Evolutionary conservation across 2,113 vertebrate genomes (phyloP), one percentile per base, ranked within the genome.

Genomic region (Mugil cephalus): DNA sequence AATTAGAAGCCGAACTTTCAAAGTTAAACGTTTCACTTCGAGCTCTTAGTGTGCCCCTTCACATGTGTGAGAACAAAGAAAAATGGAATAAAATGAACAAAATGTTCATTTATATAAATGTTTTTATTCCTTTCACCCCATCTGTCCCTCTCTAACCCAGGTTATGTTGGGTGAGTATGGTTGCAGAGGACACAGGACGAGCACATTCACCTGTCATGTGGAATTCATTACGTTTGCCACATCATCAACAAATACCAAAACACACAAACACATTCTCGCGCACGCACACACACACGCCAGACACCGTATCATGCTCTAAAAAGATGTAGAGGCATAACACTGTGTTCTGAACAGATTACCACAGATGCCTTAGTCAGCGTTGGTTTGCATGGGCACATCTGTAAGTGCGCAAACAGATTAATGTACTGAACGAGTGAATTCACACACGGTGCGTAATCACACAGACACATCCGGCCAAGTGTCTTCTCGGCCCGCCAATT

Each of bases 1-100:
- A 93, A 94, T 94, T 95, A 92, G 89, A 42, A 85, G 86, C 70
- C 83, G 82, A 88, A 82, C 87, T 92, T 91, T 89, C 89, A 88
- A 91, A 91, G 89, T 90, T 90, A 91, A 92, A 91, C 88, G 64
- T 85, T 91, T 93, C 80, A 78, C 77, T 83, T 86, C 81, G 65
- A 83, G 86, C 81, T 85, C 83, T 55, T 50, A 77, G 67, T 42
- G 74, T 76, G 85, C 30, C 52, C 43, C 50, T 53, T 58, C 18
- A 13, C 18, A 18, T 48, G 52, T 30, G 36, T 54, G 51, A 11
- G 17, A 21, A 59, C 40, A 45, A 47, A 55, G 63, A 51, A 62
- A 68, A 60, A 76, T 14, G 14, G 34, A 71, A 61, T 21, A 61
- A 55, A 86, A 80, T 24, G 43, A 45, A 64, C 19, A 2, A 54